Evolutionary conservation across 2,888 invertebrate species (phyloP).

Genomic region (Drosophila falleni): DNA sequence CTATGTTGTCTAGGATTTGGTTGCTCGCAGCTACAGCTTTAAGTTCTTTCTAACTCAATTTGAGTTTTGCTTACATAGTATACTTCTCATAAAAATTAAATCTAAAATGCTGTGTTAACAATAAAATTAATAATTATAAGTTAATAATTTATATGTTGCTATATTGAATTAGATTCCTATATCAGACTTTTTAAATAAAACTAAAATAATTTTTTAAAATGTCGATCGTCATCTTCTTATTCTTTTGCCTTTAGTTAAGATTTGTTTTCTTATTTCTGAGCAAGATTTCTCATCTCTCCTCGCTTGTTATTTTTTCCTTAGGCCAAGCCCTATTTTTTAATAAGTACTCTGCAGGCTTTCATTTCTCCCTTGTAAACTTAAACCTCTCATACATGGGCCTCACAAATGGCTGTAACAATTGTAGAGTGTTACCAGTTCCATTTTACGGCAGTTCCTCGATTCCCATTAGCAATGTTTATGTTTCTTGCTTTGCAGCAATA

Average conservation of each 20-base stretch:
- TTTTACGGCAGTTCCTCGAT: slow-evolving; percentile 22
- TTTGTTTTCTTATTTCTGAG: not conserved
- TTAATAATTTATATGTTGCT: no score
- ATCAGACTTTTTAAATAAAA: no score
- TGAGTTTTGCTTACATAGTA: not conserved
- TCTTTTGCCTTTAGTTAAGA: not conserved
- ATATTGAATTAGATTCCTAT: no score
- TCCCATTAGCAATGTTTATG: slow-evolving; percentile 52
- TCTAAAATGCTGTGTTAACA: no score
- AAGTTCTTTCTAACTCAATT: not conserved
- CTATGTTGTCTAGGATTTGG: not conserved
- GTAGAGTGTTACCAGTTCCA: slow-evolving; percentile 15
- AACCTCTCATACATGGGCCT: not conserved
- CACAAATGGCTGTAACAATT: slow-evolving; percentile 12
- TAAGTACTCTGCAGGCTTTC: not conserved
- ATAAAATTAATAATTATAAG: no score
- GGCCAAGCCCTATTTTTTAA: not conserved
- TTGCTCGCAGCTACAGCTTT: not conserved
- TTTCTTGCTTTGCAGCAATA: slow-evolving; percentile 29
- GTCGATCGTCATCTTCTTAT: not conserved
- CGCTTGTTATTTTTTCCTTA: not conserved
- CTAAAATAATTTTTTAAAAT: not conserved
- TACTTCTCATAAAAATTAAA: no score
- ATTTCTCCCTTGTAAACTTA: not conserved
- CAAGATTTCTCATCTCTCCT: not conserved